Evolutionary conservation across 2,888 invertebrate species (phyloP).

Genomic region (Microctonus brassicae): DNA sequence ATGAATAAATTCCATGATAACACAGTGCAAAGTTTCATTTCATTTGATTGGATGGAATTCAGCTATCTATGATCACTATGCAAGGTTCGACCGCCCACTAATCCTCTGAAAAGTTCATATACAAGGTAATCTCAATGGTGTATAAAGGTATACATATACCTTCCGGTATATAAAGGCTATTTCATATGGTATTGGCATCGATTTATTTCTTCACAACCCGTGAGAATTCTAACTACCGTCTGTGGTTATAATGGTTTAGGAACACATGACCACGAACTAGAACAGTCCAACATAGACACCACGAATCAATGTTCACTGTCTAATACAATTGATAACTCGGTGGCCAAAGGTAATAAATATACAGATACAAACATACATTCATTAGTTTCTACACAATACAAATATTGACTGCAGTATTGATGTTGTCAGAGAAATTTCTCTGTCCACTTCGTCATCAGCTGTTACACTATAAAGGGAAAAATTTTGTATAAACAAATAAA

Average conservation of each 20-base stretch:
- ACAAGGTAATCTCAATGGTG: slow-evolving; percentile 4
- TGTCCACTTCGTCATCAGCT: neutral
- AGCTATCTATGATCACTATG: neutral
- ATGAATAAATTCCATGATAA: neutral
- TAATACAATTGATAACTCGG: slow-evolving; percentile 37
- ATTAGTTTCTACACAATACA: neutral
- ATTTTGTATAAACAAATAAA: too few species aligned
- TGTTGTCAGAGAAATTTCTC: neutral
- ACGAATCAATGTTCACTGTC: slow-evolving; percentile 45
- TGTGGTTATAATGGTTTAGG: slow-evolving; percentile 47
- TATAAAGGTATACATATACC: neutral
- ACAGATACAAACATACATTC: neutral
- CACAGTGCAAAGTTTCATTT: neutral
- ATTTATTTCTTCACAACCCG: slow-evolving; percentile 41
- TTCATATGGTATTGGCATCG: slow-evolving; percentile 39
- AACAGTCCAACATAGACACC: slow-evolving; percentile 28
- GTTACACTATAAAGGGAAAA: too few species aligned
- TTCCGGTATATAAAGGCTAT: slow-evolving; percentile 10
- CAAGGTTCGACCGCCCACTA: neutral
- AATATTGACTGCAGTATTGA: neutral
- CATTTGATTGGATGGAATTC: neutral
- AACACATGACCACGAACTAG: slow-evolving; percentile 41
- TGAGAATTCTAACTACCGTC: slow-evolving; percentile 44
- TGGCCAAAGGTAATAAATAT: neutral
- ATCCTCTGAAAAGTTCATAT: slow-evolving; percentile 2